A percentile compares a stretch with the other conserved stretches of the same genome.
Conservation (phyloP, 2,113 vertebrate species). For the Quiscalus mexicanus region DNA sequence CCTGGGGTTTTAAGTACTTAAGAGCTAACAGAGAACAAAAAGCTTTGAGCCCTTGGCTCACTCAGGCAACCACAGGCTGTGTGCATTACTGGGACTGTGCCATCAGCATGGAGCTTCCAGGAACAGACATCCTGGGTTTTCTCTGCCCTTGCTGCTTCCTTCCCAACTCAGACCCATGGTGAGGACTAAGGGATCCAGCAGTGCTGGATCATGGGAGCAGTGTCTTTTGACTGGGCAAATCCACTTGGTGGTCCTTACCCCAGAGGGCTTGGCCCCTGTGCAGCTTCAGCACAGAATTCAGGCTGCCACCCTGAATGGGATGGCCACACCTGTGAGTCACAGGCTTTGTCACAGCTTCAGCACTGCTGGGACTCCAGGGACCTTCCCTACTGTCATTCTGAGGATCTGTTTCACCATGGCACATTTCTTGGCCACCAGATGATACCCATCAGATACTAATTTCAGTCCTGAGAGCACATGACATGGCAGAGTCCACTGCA, state of each 20-base stretch:
- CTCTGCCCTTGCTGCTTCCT: not conserved
- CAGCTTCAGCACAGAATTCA: not conserved
- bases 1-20: conserved; percentile 5
- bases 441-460: not conserved
- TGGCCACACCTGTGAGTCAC: not conserved
- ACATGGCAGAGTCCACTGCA: not conserved
- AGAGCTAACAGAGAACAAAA: conserved; percentile 5
- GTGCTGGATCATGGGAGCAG: not conserved
- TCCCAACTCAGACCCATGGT: not conserved
- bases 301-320: not conserved
- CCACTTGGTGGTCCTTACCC: not conserved
- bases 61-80: not conserved
- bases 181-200: not conserved
- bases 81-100: not conserved
- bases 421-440: not conserved
- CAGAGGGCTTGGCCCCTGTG: not conserved
- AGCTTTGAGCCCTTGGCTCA: not conserved
- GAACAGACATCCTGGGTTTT: not conserved
- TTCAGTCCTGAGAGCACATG: not conserved
- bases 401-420: not conserved
- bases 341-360: not conserved
- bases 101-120: not conserved
- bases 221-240: not conserved
- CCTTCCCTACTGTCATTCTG: not conserved
- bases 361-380: not conserved